These are phyloP conservation scores for Melanostigma gelatinosum DNA, from an alignment of 2,113 vertebrate species.

Conservation along the genomic window DNA sequence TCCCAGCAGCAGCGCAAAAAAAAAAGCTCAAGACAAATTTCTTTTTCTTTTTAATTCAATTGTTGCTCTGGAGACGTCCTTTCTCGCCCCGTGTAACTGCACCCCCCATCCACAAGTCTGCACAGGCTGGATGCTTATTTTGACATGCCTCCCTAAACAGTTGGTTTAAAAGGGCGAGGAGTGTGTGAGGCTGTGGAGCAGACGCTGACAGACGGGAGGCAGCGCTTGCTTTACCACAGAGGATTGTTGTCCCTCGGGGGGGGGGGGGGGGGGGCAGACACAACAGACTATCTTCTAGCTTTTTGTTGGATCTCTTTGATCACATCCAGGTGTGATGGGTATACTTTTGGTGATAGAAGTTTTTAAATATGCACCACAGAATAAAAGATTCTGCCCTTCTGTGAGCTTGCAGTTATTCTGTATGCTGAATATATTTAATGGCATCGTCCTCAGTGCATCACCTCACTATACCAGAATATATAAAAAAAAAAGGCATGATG, in stretches of 20 bases:
- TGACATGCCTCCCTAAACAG: constrained; percentile 52
- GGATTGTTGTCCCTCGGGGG: constrained; percentile 11
- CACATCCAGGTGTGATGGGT: not conserved
- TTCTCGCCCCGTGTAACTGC: constrained; percentile 17
- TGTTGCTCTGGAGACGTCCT: constrained; percentile 31
- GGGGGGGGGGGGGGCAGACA: not conserved
- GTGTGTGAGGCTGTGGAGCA: constrained; percentile 36
- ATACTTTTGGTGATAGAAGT: not conserved
- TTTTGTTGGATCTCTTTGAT: constrained; percentile 15
- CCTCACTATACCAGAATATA: not conserved
- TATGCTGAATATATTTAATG: not conserved
- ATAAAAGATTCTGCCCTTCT: not conserved
- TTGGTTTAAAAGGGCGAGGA: constrained; percentile 33
- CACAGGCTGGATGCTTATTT: constrained; percentile 64
- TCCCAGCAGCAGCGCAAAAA: constrained; percentile 4
- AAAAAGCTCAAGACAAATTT: constrained; percentile 7
- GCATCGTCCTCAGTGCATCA: not conserved
- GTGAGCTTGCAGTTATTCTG: not conserved
- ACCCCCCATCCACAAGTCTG: constrained; percentile 48
- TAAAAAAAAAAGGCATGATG: constrained; percentile 23
- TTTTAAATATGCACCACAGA: not conserved
- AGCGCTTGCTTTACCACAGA: constrained; percentile 15
- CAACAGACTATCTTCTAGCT: not conserved
- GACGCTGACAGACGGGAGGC: constrained; percentile 39
- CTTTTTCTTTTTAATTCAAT: constrained; percentile 15